phyloP scores from a whole-genome alignment of 2,113 vertebrate species.

The Podarcis muralis region DNA sequence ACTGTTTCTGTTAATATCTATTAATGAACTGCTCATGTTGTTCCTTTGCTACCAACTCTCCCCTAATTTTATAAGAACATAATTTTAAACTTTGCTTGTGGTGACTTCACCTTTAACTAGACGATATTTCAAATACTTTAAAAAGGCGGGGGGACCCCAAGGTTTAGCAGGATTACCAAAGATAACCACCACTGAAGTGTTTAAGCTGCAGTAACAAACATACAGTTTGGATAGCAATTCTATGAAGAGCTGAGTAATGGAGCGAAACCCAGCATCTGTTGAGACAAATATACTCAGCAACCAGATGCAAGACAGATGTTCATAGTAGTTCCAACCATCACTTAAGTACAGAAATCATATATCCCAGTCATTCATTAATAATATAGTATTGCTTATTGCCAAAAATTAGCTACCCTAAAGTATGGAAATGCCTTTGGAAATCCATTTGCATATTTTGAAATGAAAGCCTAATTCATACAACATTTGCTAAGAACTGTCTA shows the following conservation, averaged over 20 bases:
- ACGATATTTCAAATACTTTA: too few relatives aligned
- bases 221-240: not conserved
- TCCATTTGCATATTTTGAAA: not conserved
- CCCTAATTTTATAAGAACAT: too few relatives aligned
- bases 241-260: not conserved
- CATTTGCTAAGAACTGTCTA: not conserved
- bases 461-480: not conserved
- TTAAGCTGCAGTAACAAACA: not conserved
- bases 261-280: not conserved
- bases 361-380: not conserved
- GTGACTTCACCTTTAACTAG: too few relatives aligned
- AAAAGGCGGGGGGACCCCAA: too few relatives aligned
- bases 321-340: not conserved
- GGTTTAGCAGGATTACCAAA: not conserved
- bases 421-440: not conserved
- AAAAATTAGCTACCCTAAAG: not conserved
- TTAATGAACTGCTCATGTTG: too few relatives aligned
- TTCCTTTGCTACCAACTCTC: too few relatives aligned
- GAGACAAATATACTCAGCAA: not conserved
- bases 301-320: not conserved
- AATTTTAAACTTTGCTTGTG: too few relatives aligned
- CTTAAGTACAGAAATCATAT: not conserved
- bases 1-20: too few relatives aligned
- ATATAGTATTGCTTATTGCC: not conserved
- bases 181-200: not conserved